phyloP scores from a whole-genome alignment of 2,888 invertebrate species.

The Dasypolia templi region DNA sequence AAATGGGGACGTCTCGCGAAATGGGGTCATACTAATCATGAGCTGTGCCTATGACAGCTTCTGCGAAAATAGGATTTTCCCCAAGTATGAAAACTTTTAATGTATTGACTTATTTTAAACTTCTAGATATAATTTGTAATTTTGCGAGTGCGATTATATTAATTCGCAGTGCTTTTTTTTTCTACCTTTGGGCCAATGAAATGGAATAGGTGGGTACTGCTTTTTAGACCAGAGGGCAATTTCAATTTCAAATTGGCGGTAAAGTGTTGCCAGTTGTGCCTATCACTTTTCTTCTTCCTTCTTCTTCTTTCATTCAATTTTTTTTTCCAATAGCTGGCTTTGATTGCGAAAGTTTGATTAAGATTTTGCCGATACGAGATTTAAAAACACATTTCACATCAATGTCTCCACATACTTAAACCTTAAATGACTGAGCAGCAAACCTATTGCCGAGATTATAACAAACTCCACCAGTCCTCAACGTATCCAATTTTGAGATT shows the following conservation, averaged over 20 bases:
- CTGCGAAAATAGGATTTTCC: slow-evolving; percentile 14
- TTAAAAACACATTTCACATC: not conserved
- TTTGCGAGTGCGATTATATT: slow-evolving; percentile 1
- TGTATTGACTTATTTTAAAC: slow-evolving; percentile 14
- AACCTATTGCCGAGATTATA: slow-evolving; percentile 43
- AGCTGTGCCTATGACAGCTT: slow-evolving; percentile 19
- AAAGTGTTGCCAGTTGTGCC: no score
- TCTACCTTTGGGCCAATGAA: not conserved
- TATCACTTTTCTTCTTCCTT: no score
- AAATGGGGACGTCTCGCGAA: slow-evolving; percentile 34
- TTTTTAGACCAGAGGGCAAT: not conserved
- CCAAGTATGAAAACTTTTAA: slow-evolving; percentile 29
- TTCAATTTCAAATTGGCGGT: no score
- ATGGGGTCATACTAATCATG: slow-evolving; percentile 38
- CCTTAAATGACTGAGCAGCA: slow-evolving; percentile 25
- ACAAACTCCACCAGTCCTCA: slow-evolving; percentile 31
- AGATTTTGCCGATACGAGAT: no score
- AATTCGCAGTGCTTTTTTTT: not conserved
- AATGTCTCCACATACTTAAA: not conserved
- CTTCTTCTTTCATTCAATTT: no score
- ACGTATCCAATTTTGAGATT: slow-evolving; percentile 64
- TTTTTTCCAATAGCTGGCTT: not conserved
- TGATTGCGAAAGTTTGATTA: not conserved
- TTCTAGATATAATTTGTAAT: slow-evolving; percentile 18
- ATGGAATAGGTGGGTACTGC: not conserved